Evolutionary conservation across 1,140 invertebrate genomes (phyloP).

Genomic region (Temnothorax longispinosus): DNA sequence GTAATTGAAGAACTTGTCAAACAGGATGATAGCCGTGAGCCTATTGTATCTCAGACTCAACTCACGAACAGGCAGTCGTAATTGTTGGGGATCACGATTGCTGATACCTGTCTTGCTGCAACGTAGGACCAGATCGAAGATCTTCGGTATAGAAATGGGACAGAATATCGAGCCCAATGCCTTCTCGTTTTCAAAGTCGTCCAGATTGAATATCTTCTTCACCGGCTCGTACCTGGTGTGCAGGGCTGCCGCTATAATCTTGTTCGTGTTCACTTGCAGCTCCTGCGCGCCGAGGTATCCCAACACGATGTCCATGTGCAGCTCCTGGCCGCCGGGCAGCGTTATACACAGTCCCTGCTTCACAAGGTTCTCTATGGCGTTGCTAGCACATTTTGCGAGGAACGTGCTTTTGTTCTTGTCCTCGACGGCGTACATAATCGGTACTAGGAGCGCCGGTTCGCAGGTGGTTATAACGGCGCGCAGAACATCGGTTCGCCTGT

Average conservation of each 20-base stretch:
- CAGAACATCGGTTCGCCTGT: constrained; percentile 72
- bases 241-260: constrained; percentile 74
- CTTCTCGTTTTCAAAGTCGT: constrained; percentile 81
- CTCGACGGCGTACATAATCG: constrained; percentile 79
- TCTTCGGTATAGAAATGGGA: constrained; percentile 77
- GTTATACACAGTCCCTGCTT: constrained; percentile 77
- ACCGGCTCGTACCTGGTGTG: constrained; percentile 73
- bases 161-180: constrained; percentile 79
- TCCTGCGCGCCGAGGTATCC: constrained; percentile 77
- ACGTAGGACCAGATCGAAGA: constrained; percentile 78
- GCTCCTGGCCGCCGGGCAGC: constrained; percentile 67
- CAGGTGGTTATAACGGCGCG: constrained; percentile 75
- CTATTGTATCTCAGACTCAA: constrained; percentile 79
- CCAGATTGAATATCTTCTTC: constrained; percentile 80
- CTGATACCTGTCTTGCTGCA: constrained; percentile 72
- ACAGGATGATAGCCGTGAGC: constrained; percentile 72
- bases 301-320: constrained; percentile 81
- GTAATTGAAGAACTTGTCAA: constrained; percentile 80
- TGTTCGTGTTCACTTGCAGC: constrained; percentile 77
- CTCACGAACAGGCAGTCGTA: constrained; percentile 78
- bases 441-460: constrained; percentile 79
- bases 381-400: constrained; percentile 75
- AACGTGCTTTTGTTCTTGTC: constrained; percentile 77
- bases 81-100: constrained; percentile 65
- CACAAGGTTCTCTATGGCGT: constrained; percentile 77